Evolutionary conservation across 2,113 vertebrate genomes (phyloP).

Genomic region (Scortum barcoo): DNA sequence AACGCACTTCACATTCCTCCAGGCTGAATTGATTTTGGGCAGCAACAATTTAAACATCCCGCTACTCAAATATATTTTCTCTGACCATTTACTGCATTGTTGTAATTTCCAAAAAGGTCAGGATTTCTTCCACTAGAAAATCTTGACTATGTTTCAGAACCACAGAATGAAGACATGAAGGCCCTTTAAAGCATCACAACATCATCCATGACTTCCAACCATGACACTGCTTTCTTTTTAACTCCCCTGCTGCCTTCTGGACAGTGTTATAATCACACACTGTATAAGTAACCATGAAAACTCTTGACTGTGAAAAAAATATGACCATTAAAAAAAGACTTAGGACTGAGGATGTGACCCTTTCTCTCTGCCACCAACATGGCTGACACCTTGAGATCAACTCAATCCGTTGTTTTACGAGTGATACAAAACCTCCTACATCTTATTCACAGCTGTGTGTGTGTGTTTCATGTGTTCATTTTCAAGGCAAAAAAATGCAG

Average conservation of each 20-base stretch:
- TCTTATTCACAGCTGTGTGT: not conserved
- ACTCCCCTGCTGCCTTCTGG: not conserved
- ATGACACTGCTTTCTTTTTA: not conserved
- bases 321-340: not conserved
- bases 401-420: not conserved
- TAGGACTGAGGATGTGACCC: not conserved
- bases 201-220: not conserved
- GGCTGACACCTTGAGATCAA: not conserved
- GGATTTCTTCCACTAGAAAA: not conserved
- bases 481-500: not conserved
- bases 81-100: not conserved
- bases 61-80: slow-evolving; percentile 20
- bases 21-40: slow-evolving; percentile 38
- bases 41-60: slow-evolving; percentile 13
- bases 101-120: not conserved
- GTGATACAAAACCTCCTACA: too few relatives aligned
- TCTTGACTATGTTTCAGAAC: not conserved
- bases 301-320: not conserved
- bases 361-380: not conserved
- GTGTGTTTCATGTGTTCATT: not conserved
- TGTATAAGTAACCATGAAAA: not conserved
- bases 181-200: not conserved
- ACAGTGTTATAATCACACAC: not conserved
- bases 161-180: not conserved
- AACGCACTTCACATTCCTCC: slow-evolving; percentile 19